Conservation (phyloP, 2,797 vertebrate species). For the Syndactyla subalaris region DNA sequence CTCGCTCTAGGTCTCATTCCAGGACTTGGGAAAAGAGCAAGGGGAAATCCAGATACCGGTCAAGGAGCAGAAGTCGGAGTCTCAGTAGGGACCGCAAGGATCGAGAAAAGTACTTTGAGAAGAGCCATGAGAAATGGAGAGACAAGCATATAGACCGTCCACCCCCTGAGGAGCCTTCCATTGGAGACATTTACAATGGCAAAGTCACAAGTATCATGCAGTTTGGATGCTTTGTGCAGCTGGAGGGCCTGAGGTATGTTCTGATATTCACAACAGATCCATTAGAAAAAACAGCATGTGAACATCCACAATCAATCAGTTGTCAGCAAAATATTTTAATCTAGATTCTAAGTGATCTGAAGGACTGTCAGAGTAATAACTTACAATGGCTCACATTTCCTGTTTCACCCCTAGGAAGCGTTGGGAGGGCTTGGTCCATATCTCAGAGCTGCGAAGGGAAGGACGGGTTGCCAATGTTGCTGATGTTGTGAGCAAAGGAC, state of each 20-base stretch:
- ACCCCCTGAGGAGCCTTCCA: constrained; percentile 92
- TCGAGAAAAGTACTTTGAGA: constrained; percentile 64
- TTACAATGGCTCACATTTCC: neutral
- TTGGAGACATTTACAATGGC: constrained; percentile 96
- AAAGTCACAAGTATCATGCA: constrained; percentile 99
- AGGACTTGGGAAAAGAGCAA: constrained; percentile 81
- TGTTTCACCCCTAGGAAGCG: constrained; percentile 84
- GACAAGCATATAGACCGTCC: constrained; percentile 96
- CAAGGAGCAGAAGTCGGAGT: constrained; percentile 85
- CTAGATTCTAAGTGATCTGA: neutral
- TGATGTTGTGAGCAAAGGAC: constrained; percentile 97
- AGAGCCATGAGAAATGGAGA: constrained; percentile 85
- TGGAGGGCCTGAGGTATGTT: constrained; percentile 91
- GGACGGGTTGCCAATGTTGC: constrained; percentile 96
- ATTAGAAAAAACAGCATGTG: neutral
- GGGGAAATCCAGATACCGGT: constrained; percentile 83
- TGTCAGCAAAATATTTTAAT: neutral
- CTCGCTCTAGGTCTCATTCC: constrained; percentile 80
- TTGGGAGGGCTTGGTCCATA: constrained; percentile 98
- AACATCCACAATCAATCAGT: fast-evolving
- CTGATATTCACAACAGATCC: neutral
- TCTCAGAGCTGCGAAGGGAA: constrained; percentile 94
- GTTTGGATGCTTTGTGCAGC: constrained; percentile 97
- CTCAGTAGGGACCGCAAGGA: constrained; percentile 79
- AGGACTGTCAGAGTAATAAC: neutral